Evolutionary conservation across 2,797 vertebrate genomes (phyloP).

Genomic region (Calcarius lapponicus): DNA sequence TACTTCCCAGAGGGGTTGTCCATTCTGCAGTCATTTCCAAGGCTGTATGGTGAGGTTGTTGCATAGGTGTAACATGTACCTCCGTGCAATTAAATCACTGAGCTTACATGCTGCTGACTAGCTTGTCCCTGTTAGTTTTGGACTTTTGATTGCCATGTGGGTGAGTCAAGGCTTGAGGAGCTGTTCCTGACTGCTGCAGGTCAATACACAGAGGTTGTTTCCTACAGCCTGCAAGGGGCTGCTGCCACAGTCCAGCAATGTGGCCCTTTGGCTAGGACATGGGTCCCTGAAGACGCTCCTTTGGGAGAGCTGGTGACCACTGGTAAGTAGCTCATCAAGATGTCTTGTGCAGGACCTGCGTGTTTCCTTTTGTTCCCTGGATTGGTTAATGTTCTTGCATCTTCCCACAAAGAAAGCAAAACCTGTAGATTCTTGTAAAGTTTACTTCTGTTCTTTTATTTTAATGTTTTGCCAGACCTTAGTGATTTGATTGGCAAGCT

Average conservation of each 20-base stretch:
- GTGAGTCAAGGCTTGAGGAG: background rate
- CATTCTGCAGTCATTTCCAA: background rate
- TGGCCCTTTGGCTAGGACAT: background rate
- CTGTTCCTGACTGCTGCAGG: background rate
- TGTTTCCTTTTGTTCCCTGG: background rate
- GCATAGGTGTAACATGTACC: accelerated
- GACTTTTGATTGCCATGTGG: background rate
- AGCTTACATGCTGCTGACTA: background rate
- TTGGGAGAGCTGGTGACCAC: background rate
- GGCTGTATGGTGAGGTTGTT: background rate
- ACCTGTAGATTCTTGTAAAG: background rate
- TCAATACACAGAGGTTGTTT: background rate
- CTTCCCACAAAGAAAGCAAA: background rate
- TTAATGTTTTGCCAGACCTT: background rate
- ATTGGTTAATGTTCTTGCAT: background rate
- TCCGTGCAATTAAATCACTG: background rate
- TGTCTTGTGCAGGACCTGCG: background rate
- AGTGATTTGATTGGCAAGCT: background rate
- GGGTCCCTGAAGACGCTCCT: background rate
- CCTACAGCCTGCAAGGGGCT: background rate
- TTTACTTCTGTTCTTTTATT: background rate
- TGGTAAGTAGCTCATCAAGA: slow-evolving; percentile 21
- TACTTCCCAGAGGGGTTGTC: background rate
- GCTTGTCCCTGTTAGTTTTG: background rate
- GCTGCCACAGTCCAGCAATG: background rate